A percentile compares a stretch with the other conserved stretches of the same genome.
phyloP scores from a whole-genome alignment of 2,113 vertebrate genomes.

The Acrocephalus arundinaceus region DNA sequence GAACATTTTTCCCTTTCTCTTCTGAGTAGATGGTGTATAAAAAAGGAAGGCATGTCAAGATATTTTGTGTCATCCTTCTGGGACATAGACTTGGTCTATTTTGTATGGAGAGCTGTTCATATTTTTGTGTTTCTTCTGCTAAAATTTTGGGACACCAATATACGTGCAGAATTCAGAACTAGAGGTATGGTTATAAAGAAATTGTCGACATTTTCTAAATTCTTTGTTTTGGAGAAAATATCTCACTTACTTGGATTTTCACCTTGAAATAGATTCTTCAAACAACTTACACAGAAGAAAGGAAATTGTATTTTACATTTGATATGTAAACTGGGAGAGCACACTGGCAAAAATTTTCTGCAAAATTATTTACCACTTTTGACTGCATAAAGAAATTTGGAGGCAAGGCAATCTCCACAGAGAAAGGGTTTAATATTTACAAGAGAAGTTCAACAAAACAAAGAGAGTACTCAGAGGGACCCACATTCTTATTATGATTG shows the following conservation, averaged over 20 bases:
- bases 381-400: not conserved
- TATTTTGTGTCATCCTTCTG: not conserved
- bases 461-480: not conserved
- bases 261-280: not conserved
- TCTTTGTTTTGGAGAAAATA: not conserved
- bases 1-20: fast-evolving
- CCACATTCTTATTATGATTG: not conserved
- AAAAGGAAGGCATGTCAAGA: not conserved
- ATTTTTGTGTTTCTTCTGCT: not conserved
- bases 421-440: not conserved
- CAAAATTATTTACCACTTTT: not conserved
- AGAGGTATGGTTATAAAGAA: not conserved
- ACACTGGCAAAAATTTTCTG: not conserved
- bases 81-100: not conserved
- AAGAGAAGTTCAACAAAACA: not conserved
- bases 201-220: not conserved
- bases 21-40: not conserved
- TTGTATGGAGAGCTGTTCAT: not conserved
- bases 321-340: not conserved
- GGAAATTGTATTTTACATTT: not conserved
- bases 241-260: not conserved
- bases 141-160: not conserved
- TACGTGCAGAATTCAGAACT: not conserved
- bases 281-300: not conserved
- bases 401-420: not conserved